phyloP scores from a whole-genome alignment of 92 coral and sea anemone species.

The Meandrina meandrites region DNA sequence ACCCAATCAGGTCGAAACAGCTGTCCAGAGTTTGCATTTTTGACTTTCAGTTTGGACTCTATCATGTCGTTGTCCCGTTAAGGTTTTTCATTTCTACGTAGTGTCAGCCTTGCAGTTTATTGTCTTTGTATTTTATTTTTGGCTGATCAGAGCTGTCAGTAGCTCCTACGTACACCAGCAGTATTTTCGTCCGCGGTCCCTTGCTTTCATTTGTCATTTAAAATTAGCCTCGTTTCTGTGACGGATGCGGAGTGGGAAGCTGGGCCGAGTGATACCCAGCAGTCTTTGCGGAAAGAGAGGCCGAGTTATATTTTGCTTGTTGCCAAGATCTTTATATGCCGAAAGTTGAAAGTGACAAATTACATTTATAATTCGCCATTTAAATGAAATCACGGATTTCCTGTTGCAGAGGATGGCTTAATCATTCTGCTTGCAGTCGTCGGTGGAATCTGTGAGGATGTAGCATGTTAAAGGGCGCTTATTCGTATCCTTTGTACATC shows the following conservation, averaged over 20 bases:
- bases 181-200: no score
- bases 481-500: constrained; percentile 94
- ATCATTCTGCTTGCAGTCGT: constrained; percentile 35
- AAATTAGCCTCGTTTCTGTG: no score
- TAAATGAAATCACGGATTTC: constrained; percentile 26
- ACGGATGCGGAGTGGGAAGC: not conserved
- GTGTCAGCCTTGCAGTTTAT: no score
- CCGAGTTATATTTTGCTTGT: not conserved
- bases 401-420: constrained; percentile 5
- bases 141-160: no score
- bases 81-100: no score
- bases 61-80: no score
- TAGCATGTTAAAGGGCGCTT: constrained; percentile 96
- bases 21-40: no score
- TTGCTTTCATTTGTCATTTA: no score
- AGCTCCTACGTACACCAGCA: no score
- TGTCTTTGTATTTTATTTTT: no score
- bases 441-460: constrained; percentile 54
- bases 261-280: constrained; percentile 42
- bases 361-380: not conserved
- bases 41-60: no score
- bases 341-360: not conserved
- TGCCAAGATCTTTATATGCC: constrained; percentile 36
- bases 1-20: no score
- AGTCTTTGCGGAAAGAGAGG: constrained; percentile 26